A percentile compares a stretch with the other conserved stretches of the same genome.
Evolutionary conservation across 2,797 vertebrate species (phyloP).

Genomic region (Sebastolobus alascanus): DNA sequence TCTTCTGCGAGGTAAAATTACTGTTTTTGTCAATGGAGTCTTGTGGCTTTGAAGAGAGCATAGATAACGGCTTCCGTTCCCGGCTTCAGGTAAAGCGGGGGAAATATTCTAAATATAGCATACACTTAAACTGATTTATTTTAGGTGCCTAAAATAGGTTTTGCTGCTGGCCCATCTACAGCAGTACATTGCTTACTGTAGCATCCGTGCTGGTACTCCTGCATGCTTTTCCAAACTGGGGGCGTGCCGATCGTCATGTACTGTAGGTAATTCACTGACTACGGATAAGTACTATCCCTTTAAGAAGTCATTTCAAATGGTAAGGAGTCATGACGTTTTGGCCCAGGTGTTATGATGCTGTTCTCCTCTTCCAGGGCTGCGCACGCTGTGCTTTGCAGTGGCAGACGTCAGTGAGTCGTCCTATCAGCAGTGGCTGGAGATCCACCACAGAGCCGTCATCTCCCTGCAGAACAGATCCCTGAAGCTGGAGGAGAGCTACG

Average conservation of each 20-base stretch:
- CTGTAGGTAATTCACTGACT: background rate
- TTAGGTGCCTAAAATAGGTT: background rate
- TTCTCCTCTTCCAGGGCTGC: constrained; percentile 85
- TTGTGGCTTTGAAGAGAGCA: background rate
- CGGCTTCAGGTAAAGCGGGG: too few species aligned
- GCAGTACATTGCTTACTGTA: background rate
- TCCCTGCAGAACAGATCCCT: constrained; percentile 94
- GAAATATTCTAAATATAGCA: background rate
- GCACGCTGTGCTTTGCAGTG: constrained; percentile 96
- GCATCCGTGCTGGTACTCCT: background rate
- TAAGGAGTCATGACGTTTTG: background rate
- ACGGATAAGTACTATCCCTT: background rate
- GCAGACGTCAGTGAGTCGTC: constrained; percentile 92
- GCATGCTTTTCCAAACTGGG: background rate
- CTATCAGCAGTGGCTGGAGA: constrained; percentile 93
- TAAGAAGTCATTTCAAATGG: background rate
- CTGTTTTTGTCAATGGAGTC: background rate
- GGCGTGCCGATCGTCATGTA: background rate
- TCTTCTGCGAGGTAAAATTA: background rate
- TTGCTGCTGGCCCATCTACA: background rate
- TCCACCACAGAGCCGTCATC: constrained; percentile 91
- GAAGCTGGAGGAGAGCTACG: constrained; percentile 97
- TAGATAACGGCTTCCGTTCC: too few species aligned
- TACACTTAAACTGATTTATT: background rate
- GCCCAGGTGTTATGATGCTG: constrained; percentile 14